Evolutionary conservation across 2,888 invertebrate genomes (phyloP), one percentile per base, ranked within the genome.

Genomic region (Charanyca ferruginea): DNA sequence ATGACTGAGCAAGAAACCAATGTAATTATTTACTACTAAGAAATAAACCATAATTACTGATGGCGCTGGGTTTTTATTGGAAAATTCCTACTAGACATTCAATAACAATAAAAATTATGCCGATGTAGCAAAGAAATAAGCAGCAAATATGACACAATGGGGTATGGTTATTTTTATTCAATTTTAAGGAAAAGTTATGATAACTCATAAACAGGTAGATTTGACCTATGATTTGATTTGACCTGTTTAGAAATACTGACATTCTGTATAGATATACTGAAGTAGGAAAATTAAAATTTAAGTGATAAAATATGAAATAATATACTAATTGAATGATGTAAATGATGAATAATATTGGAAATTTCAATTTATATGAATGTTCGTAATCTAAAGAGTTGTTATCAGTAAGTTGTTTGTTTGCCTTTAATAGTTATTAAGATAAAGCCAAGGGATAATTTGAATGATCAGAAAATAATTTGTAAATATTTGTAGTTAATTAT

Each of bases 1-100:
- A 79, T 83, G 82, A 81, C 67, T 66, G n/a, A n/a, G 48, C 67
- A 72, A 52, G 51, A 79, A 83, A 51, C 51, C 32, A 49, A 62
- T 69, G 53, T 71, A 63, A 83, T 79, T 78, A 70, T 73, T 62
- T 52, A 53, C 49, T 66, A 64, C 53, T 28, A 64, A 75, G 72
- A 75, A 83, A 77, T 62, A 55, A 64, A 54, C 54, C 58, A 13
- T 70, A 70, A 74, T 79, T 74, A 70, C 51, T 41, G 45, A 70
- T 63, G 49, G 45, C 53, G 44, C 59, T 44, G 71, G 61, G 57
- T 80, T 77, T 80, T 58, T 77, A 72, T 73, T 62, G 63, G 79
- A 78, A 81, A 77, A 81, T 60, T 59, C 73, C 79, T 55, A 52
- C 18, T 45, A 58, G 35, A 44, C 22, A 68, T 52, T 45, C 41